Conservation (phyloP, 1,140 invertebrate genomes). For the Anastatus disparis region DNA sequence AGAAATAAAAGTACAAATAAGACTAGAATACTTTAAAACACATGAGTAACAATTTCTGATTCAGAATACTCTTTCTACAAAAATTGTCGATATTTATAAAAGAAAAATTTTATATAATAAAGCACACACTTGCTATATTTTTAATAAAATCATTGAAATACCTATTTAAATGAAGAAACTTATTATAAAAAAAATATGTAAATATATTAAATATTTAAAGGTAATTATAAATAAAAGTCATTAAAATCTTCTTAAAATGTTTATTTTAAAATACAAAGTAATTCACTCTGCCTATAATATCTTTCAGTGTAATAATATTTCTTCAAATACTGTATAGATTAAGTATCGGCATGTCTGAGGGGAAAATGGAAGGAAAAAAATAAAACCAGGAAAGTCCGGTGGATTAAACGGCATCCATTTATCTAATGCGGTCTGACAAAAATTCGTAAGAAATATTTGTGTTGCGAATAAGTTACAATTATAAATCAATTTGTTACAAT, state of each 20-base stretch:
- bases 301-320: slow-evolving; percentile 41
- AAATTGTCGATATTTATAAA: too few relatives aligned
- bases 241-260: slow-evolving; percentile 41
- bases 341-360: slow-evolving; percentile 39
- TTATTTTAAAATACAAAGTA: slow-evolving; percentile 46
- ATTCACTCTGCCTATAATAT: slow-evolving; percentile 45
- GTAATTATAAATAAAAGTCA: slow-evolving; percentile 16
- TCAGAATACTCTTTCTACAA: too few relatives aligned
- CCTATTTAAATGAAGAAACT: too few relatives aligned
- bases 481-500: slow-evolving; percentile 40
- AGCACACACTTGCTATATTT: too few relatives aligned
- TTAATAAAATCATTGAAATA: too few relatives aligned
- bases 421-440: slow-evolving; percentile 30
- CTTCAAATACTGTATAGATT: slow-evolving; percentile 45
- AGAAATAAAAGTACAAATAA: too few relatives aligned
- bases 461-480: slow-evolving; percentile 41
- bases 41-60: too few relatives aligned
- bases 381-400: slow-evolving; percentile 28
- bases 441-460: slow-evolving; percentile 38
- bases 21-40: too few relatives aligned
- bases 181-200: background rate
- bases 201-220: background rate
- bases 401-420: slow-evolving; percentile 27
- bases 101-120: too few relatives aligned
- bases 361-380: background rate